Evolutionary conservation across 2,797 vertebrate species (phyloP).

Genomic region (Masticophis lateralis): DNA sequence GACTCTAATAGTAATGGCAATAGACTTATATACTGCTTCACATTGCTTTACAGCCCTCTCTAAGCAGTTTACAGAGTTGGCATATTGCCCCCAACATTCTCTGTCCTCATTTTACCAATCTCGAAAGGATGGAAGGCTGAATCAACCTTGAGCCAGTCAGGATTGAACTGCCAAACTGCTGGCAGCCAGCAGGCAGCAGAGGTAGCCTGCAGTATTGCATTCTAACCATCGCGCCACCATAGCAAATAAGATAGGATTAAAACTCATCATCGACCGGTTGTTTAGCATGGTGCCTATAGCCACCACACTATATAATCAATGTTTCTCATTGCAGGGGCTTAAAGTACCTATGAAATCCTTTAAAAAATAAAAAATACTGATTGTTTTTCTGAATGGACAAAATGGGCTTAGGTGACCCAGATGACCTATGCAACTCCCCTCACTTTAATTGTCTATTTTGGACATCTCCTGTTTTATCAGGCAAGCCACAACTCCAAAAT

Average conservation of each 20-base stretch:
- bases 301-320: background rate
- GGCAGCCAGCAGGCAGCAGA: no score
- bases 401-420: background rate
- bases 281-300: background rate
- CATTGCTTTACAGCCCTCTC: background rate
- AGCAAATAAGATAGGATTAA: background rate
- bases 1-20: background rate
- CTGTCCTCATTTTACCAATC: background rate
- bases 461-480: background rate
- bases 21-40: background rate
- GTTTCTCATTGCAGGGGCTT: background rate
- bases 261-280: background rate
- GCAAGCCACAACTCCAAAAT: background rate
- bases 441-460: background rate
- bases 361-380: background rate
- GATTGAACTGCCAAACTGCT: background rate
- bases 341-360: background rate
- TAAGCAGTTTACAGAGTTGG: background rate
- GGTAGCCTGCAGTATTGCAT: background rate
- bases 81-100: background rate
- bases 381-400: background rate
- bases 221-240: background rate
- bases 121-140: background rate
- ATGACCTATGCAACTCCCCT: background rate
- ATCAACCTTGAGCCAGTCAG: background rate